phyloP scores from a whole-genome alignment of 2,888 invertebrate species.

The Achlya flavicornis region DNA sequence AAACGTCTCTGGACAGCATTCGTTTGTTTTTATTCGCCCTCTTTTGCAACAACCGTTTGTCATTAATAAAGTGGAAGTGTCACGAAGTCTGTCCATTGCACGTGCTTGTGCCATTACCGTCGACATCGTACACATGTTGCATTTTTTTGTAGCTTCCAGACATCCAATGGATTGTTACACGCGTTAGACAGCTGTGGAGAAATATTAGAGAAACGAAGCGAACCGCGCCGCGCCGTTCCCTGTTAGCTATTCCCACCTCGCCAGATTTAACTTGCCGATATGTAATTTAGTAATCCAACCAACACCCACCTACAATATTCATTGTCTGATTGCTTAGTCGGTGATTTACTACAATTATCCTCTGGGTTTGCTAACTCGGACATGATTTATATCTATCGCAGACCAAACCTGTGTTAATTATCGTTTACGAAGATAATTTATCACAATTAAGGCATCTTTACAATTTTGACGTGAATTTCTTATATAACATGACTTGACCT shows the following conservation, averaged over 20 bases:
- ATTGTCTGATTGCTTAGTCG: slow-evolving; percentile 67
- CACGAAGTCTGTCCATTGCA: slow-evolving; percentile 56
- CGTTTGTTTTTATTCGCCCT: slow-evolving; percentile 12
- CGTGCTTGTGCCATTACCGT: slow-evolving; percentile 57
- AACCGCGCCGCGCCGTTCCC: slow-evolving; percentile 25
- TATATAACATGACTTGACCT: slow-evolving; percentile 55
- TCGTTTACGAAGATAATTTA: slow-evolving; percentile 66
- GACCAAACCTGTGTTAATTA: slow-evolving; percentile 60
- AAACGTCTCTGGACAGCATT: not conserved
- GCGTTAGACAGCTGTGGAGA: slow-evolving; percentile 66
- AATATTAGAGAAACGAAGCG: slow-evolving; percentile 56
- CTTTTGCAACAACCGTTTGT: slow-evolving; percentile 28
- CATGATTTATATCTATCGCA: slow-evolving; percentile 65
- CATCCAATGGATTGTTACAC: slow-evolving; percentile 66
- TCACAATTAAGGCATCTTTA: slow-evolving; percentile 64
- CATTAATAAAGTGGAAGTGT: slow-evolving; percentile 53
- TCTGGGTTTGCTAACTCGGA: slow-evolving; percentile 62
- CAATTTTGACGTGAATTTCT: slow-evolving; percentile 52
- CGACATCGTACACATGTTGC: slow-evolving; percentile 65
- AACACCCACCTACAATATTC: slow-evolving; percentile 72
- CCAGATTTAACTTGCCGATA: slow-evolving; percentile 62
- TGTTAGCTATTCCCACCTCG: slow-evolving; percentile 45
- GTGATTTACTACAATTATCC: slow-evolving; percentile 75
- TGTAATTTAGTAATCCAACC: slow-evolving; percentile 66
- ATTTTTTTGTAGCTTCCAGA: slow-evolving; percentile 59